Evolutionary conservation across 2,113 vertebrate genomes (phyloP).

Genomic region (Grallaria varia): DNA sequence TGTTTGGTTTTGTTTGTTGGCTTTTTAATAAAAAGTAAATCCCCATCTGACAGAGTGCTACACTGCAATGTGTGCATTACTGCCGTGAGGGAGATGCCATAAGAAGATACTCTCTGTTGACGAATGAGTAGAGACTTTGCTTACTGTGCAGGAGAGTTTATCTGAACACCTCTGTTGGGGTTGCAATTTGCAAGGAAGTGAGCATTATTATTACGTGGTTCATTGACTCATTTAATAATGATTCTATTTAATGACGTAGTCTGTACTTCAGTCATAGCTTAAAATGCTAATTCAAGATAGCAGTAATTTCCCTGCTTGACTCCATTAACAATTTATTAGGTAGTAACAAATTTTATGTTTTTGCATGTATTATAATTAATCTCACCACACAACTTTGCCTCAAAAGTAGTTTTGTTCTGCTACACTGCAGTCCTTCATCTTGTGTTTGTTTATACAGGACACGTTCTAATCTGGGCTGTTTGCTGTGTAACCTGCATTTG

Average conservation of each 20-base stretch:
- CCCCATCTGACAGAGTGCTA: neutral
- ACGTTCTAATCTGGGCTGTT: conserved; percentile 25
- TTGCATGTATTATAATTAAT: conserved; percentile 41
- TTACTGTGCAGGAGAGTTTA: neutral
- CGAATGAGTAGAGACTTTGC: neutral
- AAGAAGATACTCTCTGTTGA: neutral
- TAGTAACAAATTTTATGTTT: neutral
- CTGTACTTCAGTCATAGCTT: neutral
- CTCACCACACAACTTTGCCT: neutral
- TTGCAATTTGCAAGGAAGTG: neutral
- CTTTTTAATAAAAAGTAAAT: neutral
- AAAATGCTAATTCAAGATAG: neutral
- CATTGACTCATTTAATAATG: neutral
- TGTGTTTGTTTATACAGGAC: conserved; percentile 16
- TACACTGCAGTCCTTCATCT: conserved; percentile 31
- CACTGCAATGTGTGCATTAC: neutral
- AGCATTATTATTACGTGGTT: neutral
- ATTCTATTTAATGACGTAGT: neutral
- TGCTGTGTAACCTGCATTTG: conserved; percentile 19
- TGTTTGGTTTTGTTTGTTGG: neutral
- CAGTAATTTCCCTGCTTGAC: neutral
- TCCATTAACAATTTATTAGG: conserved; percentile 21
- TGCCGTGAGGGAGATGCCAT: neutral
- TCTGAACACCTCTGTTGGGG: neutral
- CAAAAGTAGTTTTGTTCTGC: conserved; percentile 34